Percentiles rank a stretch among this genome's conserved stretches.
Conservation (phyloP, 2,113 vertebrate species). For the Alaudala cheleensis region DNA sequence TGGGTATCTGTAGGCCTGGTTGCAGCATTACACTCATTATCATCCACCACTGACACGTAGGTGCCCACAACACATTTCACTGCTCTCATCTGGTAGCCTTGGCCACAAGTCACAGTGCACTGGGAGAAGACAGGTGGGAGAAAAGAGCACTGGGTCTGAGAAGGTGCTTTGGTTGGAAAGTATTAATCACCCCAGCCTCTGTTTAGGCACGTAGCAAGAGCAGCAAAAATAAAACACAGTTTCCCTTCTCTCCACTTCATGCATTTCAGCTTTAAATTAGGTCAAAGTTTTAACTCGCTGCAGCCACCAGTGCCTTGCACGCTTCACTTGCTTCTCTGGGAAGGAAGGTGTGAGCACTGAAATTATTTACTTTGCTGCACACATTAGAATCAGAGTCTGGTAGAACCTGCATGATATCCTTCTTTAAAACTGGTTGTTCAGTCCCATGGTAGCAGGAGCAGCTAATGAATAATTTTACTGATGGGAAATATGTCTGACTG, state of each 20-base stretch:
- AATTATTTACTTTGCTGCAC: conserved; percentile 23
- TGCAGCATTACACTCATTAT: conserved; percentile 91
- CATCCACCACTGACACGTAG: conserved; percentile 87
- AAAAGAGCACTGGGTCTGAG: neutral
- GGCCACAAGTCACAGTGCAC: conserved; percentile 94
- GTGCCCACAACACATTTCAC: conserved; percentile 92
- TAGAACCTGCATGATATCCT: neutral
- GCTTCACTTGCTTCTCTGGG: conserved; percentile 83
- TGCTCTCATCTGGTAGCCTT: conserved; percentile 92
- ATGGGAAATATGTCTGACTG: conserved; percentile 2
- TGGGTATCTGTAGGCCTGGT: conserved; percentile 90
- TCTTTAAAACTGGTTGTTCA: neutral
- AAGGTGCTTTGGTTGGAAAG: neutral
- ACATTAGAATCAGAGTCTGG: neutral
- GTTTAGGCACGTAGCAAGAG: neutral
- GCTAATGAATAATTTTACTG: conserved; percentile 26
- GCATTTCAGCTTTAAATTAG: conserved; percentile 75
- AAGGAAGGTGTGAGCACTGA: conserved; percentile 3
- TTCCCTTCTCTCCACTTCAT: conserved; percentile 68
- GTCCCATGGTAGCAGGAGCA: neutral
- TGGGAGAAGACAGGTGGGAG: conserved; percentile 40
- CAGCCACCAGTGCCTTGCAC: conserved; percentile 59
- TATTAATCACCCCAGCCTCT: neutral
- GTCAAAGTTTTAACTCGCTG: conserved; percentile 76
- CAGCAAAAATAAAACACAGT: conserved; percentile 13